These are phyloP conservation scores for Tenthredo notha DNA, from an alignment of 2,888 invertebrate species.

Conservation along the genomic window DNA sequence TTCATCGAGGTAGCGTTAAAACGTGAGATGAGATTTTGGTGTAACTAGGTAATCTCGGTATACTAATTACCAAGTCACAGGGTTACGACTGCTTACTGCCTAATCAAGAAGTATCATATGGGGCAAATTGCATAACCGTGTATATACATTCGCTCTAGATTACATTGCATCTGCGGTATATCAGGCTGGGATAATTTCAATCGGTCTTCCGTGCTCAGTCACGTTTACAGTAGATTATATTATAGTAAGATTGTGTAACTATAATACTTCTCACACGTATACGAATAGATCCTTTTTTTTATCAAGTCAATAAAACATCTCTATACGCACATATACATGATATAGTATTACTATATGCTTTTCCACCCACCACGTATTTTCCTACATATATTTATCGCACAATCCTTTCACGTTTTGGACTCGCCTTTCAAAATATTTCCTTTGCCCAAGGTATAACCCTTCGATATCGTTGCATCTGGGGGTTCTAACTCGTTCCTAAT, in stretches of 20 bases:
- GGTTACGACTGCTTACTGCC: background rate
- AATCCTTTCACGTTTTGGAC: background rate
- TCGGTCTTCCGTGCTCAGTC: background rate
- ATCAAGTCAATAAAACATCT: background rate
- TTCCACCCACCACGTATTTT: background rate
- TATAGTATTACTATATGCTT: background rate
- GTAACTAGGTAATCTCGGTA: background rate
- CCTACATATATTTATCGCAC: background rate
- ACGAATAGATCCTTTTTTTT: background rate
- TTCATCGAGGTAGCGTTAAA: background rate
- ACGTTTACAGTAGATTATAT: background rate
- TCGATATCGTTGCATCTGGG: background rate
- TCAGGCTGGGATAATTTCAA: background rate
- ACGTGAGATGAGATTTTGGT: background rate
- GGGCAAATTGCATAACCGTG: background rate
- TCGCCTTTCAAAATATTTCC: background rate
- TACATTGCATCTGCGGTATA: background rate
- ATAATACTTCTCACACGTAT: background rate
- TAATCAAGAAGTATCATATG: background rate
- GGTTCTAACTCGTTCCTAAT: background rate
- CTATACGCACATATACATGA: background rate
- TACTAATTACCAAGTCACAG: background rate
- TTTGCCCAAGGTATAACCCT: background rate
- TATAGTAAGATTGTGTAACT: background rate
- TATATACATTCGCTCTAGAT: background rate